These are phyloP conservation scores for Eleutherodactylus coqui DNA, from an alignment of 2,797 vertebrate genomes.

Conservation along the genomic window DNA sequence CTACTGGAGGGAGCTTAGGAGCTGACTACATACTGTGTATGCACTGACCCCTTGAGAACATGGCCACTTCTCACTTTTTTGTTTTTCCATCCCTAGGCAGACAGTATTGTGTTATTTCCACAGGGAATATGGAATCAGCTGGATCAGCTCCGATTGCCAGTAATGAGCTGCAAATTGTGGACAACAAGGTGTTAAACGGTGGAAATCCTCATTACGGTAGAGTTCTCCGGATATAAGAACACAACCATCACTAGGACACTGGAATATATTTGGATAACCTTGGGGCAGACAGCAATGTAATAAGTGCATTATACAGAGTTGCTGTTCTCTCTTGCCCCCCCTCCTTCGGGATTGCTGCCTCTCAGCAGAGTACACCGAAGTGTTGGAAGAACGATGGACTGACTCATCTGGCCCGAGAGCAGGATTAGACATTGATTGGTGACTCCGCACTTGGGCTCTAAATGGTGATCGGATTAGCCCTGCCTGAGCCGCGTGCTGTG, in stretches of 20 bases:
- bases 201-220: too few species aligned
- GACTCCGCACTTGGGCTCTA: not conserved
- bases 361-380: not conserved
- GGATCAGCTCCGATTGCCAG: too few species aligned
- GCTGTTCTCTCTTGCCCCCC: not conserved
- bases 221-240: not conserved
- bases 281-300: not conserved
- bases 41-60: too few species aligned
- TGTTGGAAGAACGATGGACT: constrained; percentile 9
- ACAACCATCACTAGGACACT: not conserved
- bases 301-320: not conserved
- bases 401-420: constrained; percentile 22
- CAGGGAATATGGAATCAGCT: too few species aligned
- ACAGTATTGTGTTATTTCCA: too few species aligned
- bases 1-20: too few species aligned
- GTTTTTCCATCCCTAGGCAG: too few species aligned
- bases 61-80: too few species aligned
- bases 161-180: too few species aligned
- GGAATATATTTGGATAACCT: not conserved
- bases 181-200: too few species aligned
- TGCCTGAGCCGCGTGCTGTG: not conserved
- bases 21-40: too few species aligned
- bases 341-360: not conserved
- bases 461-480: constrained; percentile 18
- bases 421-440: constrained; percentile 53